Base-by-base conservation (phyloP, 2,113 vertebrate genomes). In the Lasiurus borealis region DNA sequence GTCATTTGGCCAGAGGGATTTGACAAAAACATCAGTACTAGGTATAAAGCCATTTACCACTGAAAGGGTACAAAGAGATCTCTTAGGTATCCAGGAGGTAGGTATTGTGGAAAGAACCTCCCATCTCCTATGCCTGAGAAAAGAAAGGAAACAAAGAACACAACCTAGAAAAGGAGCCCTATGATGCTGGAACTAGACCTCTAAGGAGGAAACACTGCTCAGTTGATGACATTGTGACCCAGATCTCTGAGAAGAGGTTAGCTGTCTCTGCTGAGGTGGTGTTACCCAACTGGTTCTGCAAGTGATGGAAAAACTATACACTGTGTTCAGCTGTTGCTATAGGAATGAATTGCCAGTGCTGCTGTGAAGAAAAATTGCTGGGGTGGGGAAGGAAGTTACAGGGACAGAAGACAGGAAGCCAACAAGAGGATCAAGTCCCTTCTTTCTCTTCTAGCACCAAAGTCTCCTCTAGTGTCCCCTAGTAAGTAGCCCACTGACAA, bases 1-100 rank as follows among this genome's bases (percentile, higher is more conserved):
- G 72, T 75, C 73, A 75, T 14, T 62, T 85, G 81, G 52, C 3
- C 34, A 92, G 64, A 89, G 59, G 29, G 40, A 85, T 82, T n/a
- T 57, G 15, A 82, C 5, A 14, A 25, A 76, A 92, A 75, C 31
- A 69, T 16, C 8, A 31, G 23, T 36, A 50, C 34, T n/a, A 64
- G 19, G 18, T 40, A 50, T 57, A 82, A 76, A 34, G 9, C 14
- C 86, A 50, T 85, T 90, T 72, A 16, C 34, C 52, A 83, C 52
- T 15, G 29, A 57, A 75, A 95, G 27, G 34, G 1, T 50, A 69
- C 72, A 88, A 14, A 87, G n/a, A 93, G n/a, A 64, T 50, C 10
- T 50, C 54, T 16, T 1, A 72, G n/a, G 6, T 19, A 31, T 66
- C 27, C 1, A 2, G 72, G 23, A 23, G 15, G 27, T 40, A 21